Conservation (phyloP, 2,113 vertebrate genomes). For the Nothobranchius furzeri region DNA sequence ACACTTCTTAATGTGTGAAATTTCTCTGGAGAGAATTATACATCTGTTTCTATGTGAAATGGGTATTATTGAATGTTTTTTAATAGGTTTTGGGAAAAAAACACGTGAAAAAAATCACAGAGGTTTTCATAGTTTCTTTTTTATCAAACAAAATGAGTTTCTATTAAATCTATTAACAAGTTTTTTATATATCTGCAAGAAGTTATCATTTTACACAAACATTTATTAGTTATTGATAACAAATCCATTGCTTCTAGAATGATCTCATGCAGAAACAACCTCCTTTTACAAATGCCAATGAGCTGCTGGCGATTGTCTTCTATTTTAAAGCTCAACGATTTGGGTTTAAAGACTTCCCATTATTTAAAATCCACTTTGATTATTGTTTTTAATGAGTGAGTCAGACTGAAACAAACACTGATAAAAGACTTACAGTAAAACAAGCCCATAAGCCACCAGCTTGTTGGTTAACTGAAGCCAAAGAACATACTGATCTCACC, state of each 20-base stretch:
- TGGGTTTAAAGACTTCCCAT: background rate
- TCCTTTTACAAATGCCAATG: background rate
- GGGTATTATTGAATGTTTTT: too few relatives aligned
- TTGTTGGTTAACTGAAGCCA: conserved; percentile 18
- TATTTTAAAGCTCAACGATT: conserved; percentile 16
- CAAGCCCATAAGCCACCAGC: conserved; percentile 21
- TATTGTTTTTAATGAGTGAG: conserved; percentile 19
- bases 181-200: too few relatives aligned
- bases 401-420: conserved; percentile 21
- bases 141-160: too few relatives aligned
- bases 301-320: conserved; percentile 8
- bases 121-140: too few relatives aligned
- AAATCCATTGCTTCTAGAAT: too few relatives aligned
- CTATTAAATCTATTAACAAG: too few relatives aligned
- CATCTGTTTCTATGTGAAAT: background rate
- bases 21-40: background rate
- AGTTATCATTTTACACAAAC: too few relatives aligned
- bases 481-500: conserved; percentile 24
- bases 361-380: conserved; percentile 13
- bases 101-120: too few relatives aligned
- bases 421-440: conserved; percentile 25
- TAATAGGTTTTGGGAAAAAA: too few relatives aligned
- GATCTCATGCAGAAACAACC: conserved; percentile 5
- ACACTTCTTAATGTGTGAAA: background rate
- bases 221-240: too few relatives aligned